Evolutionary conservation across 2,888 invertebrate genomes (phyloP).

Genomic region (Prosapia bicincta): DNA sequence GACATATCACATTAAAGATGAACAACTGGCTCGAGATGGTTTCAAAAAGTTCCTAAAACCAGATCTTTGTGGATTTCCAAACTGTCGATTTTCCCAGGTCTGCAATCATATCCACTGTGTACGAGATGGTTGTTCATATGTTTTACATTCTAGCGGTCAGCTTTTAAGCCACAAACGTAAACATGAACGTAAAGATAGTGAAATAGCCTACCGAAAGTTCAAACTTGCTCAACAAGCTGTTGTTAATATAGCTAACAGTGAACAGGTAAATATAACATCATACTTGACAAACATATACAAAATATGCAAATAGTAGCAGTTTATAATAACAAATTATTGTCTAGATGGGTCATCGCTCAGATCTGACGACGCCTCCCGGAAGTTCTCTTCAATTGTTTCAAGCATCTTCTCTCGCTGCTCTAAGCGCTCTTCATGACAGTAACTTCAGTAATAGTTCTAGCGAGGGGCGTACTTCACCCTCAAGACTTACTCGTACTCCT

Average conservation of each 20-base stretch:
- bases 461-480: constrained; percentile 48
- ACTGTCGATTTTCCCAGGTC: constrained; percentile 89
- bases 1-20: constrained; percentile 96
- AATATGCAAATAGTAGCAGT: too few relatives aligned
- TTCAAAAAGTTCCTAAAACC: constrained; percentile 99
- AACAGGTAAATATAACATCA: constrained; percentile 37
- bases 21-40: constrained; percentile 90
- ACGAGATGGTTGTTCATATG: constrained; percentile 90
- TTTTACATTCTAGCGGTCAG: constrained; percentile 94
- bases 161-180: constrained; percentile 96
- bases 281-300: too few relatives aligned
- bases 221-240: constrained; percentile 53
- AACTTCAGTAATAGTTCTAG: constrained; percentile 53
- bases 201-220: constrained; percentile 79
- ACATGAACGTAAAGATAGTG: constrained; percentile 92
- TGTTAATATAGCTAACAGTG: constrained; percentile 37
- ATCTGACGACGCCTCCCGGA: constrained; percentile 27
- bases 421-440: constrained; percentile 43
- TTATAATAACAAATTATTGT: too few relatives aligned
- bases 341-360: constrained; percentile 16
- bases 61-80: constrained; percentile 86
- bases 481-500: constrained; percentile 36
- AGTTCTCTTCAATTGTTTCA: constrained; percentile 37
- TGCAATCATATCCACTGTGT: constrained; percentile 99
- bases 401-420: constrained; percentile 38